Conservation (phyloP, 2,888 invertebrate species). For the Cyclophora albipunctata region DNA sequence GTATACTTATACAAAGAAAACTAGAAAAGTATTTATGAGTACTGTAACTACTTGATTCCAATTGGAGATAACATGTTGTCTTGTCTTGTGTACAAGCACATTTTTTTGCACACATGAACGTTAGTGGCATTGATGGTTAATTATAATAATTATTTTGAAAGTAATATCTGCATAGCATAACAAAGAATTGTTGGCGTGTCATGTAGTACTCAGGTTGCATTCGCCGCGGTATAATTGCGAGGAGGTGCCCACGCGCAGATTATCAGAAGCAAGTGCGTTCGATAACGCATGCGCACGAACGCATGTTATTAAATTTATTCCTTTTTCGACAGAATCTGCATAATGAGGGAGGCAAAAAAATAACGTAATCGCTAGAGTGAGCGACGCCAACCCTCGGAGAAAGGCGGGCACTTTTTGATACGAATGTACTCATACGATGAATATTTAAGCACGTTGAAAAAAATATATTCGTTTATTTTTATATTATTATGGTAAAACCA, state of each 20-base stretch:
- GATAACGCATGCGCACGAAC: slow-evolving; percentile 73
- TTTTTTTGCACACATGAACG: no score
- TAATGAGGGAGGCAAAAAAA: slow-evolving; percentile 71
- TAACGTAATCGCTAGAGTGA: slow-evolving; percentile 68
- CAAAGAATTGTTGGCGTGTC: slow-evolving; percentile 2
- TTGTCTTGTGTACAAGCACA: no score
- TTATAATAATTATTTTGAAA: neutral
- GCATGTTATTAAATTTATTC: slow-evolving; percentile 74
- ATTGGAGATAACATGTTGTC: no score
- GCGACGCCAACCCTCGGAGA: slow-evolving; percentile 61
- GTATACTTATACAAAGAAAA: no score
- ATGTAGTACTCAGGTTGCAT: slow-evolving; percentile 22
- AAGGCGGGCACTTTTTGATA: slow-evolving; percentile 52
- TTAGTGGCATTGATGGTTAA: neutral
- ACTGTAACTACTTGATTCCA: no score
- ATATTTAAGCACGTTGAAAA: slow-evolving; percentile 49
- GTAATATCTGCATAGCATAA: neutral
- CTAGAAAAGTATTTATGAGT: no score
- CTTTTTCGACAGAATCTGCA: slow-evolving; percentile 73
- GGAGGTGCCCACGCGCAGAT: slow-evolving; percentile 62
- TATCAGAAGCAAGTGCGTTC: slow-evolving; percentile 73
- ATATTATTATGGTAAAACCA: slow-evolving; percentile 47
- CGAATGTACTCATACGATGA: slow-evolving; percentile 46
- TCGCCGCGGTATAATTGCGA: slow-evolving; percentile 51
- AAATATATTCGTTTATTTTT: slow-evolving; percentile 35